Evolutionary conservation across 2,888 invertebrate genomes (phyloP).

Genomic region (Metallyticus violacea): DNA sequence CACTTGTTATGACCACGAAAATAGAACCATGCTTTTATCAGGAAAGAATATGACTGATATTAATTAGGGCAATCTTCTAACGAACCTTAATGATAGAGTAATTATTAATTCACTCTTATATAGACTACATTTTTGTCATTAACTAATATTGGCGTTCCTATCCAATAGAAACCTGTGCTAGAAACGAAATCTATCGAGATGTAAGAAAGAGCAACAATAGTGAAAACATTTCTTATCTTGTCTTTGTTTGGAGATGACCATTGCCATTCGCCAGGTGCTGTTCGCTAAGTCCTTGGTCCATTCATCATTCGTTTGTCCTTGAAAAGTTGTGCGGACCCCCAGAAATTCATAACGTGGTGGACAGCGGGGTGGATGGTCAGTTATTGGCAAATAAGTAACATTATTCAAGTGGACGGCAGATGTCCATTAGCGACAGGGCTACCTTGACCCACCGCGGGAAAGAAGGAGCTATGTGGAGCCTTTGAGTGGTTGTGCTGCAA

Average conservation of each 20-base stretch:
- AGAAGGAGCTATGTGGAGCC: background rate
- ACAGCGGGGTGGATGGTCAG: conserved; percentile 38
- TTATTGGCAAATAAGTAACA: conserved; percentile 20
- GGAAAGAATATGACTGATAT: no score
- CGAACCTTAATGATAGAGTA: no score
- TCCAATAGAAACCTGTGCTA: background rate
- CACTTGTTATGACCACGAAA: no score
- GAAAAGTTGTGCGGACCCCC: background rate
- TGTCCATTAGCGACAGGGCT: conserved; percentile 12
- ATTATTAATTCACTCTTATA: no score
- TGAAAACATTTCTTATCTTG: background rate
- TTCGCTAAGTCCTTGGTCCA: background rate
- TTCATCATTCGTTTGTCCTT: background rate
- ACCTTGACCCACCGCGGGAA: background rate
- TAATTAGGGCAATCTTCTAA: no score
- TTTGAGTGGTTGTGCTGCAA: no score
- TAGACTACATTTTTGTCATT: no score
- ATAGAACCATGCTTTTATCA: no score
- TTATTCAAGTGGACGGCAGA: conserved; percentile 9
- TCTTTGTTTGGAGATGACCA: background rate
- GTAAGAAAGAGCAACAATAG: background rate
- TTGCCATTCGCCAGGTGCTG: background rate
- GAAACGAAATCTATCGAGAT: no score
- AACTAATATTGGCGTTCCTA: background rate
- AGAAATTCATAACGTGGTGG: background rate